Evolutionary conservation across 1,140 invertebrate genomes (phyloP), one percentile per base, ranked within the genome.

Genomic region (Rhagoletis pomonella): DNA sequence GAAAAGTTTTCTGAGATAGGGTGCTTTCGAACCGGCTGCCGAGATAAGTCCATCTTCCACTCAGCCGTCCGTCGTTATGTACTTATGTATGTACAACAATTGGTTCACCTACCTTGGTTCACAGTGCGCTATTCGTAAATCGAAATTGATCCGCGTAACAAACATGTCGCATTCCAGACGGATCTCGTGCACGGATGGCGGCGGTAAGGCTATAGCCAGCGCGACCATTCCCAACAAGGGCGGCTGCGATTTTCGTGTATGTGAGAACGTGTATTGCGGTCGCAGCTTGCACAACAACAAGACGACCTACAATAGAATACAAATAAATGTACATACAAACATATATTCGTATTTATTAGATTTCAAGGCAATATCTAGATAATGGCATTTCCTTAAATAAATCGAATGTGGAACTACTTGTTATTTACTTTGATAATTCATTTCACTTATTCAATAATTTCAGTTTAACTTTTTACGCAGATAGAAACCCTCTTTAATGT

Each of bases 81-180:
- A 81, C 9, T 58, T 81, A 39, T 42, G 17, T 12, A 81, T 60
- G 64, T 84, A n/a, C 42, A 62, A 29, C 29, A 29, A 29, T n/a
- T n/a, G 60, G 6, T 19, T 2, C 58, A 77, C 93, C 94, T 94
- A 98, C 98, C 96, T 97, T 89, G 98, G 98, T 93, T 99, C 98
- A 93, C 98, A 99, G 93, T 99, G 98, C 81, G 97, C 97, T 94
- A 99, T 97, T 94, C 97, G 96, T 93, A 99, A 98, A 93, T 99
- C 97, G 90, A 99, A 98, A 92, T 96, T 98, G 88, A 99, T 97
- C 90, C 98, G 96, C 64, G 97, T 99, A 89, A 99, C 98, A 93
- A 99, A 99, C 97, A 99, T 99, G 91, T 99, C 98, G 47, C 96
- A 96, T 93, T 99, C 98, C 87, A 99, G 95, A 86, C 98, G 95